Base-by-base conservation (phyloP, 2,888 invertebrate genomes). In the Carabus problematicus region DNA sequence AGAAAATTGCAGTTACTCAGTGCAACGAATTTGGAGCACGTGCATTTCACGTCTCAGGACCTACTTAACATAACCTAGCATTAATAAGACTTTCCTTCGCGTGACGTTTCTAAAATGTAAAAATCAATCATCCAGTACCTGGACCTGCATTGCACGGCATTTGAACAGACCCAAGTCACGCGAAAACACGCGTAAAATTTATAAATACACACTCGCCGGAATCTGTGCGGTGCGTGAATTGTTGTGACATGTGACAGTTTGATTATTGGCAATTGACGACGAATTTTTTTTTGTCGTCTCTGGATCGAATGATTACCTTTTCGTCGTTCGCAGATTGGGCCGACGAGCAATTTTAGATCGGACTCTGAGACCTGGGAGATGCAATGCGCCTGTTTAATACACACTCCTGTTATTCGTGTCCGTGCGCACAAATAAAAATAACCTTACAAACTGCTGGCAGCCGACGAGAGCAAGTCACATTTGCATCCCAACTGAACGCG, bases 341-440 rank as follows among this genome's bases (percentile, higher is more conserved):
- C 58, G 58, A 42, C 52, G 59, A 67, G 3, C 67, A 67, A 67
- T 67, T 67, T 67, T 67, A 67, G 67, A 47, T 60, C 59, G 45
- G 18, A 42, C 60, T 54, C 42, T 67, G 2, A 49, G 59, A 60
- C 67, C 67, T 67, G 67, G 67, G 67, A 59, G 59, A 60, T 58
- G 40, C 58, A 47, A 47, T 52, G 60, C 60, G 60, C 56, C 47
- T 54, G 43, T 58, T 49, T 59, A 47, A 29, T 29, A 29, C 58
- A 47, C 52, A 67, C 60, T 60, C 56, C 47, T 54, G 41, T 58
- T 59, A 47, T 41, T 56, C 47, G 45, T 66, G 18, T 47, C 16
- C n/a, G 42, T 64, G 56, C n/a, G 43, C 49, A 29, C 60, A 60
- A 67, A 67, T 67, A 67, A 67, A 67, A 67, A 67, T 67, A 67